Evolutionary conservation across 1,140 invertebrate genomes (phyloP).

Genomic region (Calephelis nemesis): DNA sequence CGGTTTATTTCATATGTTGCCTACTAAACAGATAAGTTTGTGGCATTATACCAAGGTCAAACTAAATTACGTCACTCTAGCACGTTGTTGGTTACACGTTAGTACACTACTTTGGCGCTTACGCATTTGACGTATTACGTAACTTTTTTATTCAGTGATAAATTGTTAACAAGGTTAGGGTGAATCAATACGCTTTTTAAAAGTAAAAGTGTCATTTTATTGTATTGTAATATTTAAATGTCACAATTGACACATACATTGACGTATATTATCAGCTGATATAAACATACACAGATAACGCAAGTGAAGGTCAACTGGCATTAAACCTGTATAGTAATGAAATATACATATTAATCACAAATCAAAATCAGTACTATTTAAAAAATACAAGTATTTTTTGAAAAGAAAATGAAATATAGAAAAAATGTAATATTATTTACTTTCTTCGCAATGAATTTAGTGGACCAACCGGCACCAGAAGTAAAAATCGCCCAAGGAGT

Average conservation of each 20-base stretch:
- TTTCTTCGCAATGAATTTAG: constrained; percentile 46
- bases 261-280: too few species aligned
- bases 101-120: not conserved
- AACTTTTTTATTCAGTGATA: not conserved
- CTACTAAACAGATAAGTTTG: too few species aligned
- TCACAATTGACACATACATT: too few species aligned
- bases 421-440: constrained; percentile 46
- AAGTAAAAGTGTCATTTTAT: not conserved
- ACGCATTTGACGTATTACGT: not conserved
- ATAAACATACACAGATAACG: too few species aligned
- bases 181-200: not conserved
- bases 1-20: too few species aligned
- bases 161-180: not conserved
- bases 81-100: not conserved
- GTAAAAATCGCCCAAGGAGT: constrained; percentile 46
- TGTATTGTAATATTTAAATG: not conserved
- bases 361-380: not conserved
- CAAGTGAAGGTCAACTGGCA: too few species aligned
- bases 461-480: constrained; percentile 51
- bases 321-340: too few species aligned
- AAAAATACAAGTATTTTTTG: not conserved
- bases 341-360: too few species aligned
- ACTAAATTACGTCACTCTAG: too few species aligned
- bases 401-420: constrained; percentile 28
- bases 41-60: too few species aligned